phyloP scores from a whole-genome alignment of 35 echinoderm and acorn worm genomes.

The Ptychodera flava region DNA sequence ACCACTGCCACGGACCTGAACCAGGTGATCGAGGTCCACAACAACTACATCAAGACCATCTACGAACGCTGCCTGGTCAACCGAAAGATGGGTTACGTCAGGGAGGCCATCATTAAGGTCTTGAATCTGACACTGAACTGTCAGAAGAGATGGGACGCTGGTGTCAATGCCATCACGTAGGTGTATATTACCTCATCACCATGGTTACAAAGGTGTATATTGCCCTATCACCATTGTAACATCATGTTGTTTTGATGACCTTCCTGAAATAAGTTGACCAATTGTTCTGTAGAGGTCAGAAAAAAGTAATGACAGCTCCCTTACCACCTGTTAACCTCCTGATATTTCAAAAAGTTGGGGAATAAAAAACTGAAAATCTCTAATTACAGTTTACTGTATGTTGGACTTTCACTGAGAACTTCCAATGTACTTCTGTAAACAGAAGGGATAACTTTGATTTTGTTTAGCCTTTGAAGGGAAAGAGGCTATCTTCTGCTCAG shows the following conservation, averaged over 20 bases:
- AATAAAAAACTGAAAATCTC: not conserved
- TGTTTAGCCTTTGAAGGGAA: not conserved
- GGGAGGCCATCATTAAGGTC: constrained; percentile 71
- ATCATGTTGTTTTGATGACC: not conserved
- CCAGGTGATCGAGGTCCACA: constrained; percentile 48
- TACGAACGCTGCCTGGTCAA: constrained; percentile 81
- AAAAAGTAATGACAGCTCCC: not conserved
- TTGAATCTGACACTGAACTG: constrained; percentile 74
- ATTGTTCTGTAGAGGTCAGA: not conserved
- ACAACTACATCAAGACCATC: constrained; percentile 62
- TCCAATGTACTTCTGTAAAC: no score
- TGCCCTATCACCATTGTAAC: not conserved
- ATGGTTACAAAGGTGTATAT: not conserved
- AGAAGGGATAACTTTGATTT: no score
- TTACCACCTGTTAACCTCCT: not conserved
- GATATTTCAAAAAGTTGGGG: not conserved
- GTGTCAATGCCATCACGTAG: constrained; percentile 69
- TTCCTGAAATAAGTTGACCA: not conserved
- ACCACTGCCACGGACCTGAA: constrained; percentile 51
- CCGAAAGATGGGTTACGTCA: constrained; percentile 62
- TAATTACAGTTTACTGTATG: no score
- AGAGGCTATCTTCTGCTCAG: not conserved
- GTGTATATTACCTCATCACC: not conserved
- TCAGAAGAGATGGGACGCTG: constrained; percentile 77
- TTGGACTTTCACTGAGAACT: no score